phyloP scores from a whole-genome alignment of 2,888 invertebrate genomes.

The Agonopterix heracliana region DNA sequence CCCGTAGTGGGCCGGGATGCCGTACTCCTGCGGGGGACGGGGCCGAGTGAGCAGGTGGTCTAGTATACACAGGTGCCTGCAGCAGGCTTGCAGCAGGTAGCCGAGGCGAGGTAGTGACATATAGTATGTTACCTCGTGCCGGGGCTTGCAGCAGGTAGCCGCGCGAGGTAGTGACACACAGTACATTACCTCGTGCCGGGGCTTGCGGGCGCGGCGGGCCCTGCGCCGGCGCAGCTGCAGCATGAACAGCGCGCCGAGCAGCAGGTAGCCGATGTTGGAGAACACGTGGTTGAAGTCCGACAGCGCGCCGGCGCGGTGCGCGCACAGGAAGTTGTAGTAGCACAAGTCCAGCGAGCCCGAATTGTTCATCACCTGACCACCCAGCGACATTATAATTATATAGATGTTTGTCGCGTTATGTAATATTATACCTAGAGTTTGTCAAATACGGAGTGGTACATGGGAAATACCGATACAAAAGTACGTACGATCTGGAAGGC shows the following conservation, averaged over 20 bases:
- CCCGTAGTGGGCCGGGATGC: constrained; percentile 90
- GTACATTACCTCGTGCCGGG: constrained; percentile 49
- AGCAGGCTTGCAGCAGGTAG: too few relatives aligned
- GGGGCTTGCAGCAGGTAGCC: constrained; percentile 19
- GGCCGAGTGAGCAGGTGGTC: too few relatives aligned
- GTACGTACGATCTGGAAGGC: constrained; percentile 82
- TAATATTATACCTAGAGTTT: too few relatives aligned
- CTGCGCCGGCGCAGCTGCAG: constrained; percentile 75
- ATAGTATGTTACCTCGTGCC: constrained; percentile 52
- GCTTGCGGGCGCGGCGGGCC: constrained; percentile 28
- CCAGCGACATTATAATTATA: too few relatives aligned
- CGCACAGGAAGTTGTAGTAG: constrained; percentile 94
- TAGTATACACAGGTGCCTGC: too few relatives aligned
- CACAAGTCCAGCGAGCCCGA: constrained; percentile 94
- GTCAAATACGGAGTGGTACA: too few relatives aligned
- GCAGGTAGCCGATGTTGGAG: constrained; percentile 89
- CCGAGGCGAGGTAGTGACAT: too few relatives aligned
- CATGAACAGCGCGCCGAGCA: constrained; percentile 87
- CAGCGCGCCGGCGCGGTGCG: constrained; percentile 84
- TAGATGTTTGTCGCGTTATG: too few relatives aligned
- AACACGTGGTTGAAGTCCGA: constrained; percentile 93
- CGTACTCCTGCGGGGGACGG: constrained; percentile 72
- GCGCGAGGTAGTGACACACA: too few relatives aligned
- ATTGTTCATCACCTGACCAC: constrained; percentile 78
- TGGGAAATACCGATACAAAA: too few relatives aligned